Evolutionary conservation across 2,113 vertebrate species (phyloP).

Genomic region (Catharus bicknelli): DNA sequence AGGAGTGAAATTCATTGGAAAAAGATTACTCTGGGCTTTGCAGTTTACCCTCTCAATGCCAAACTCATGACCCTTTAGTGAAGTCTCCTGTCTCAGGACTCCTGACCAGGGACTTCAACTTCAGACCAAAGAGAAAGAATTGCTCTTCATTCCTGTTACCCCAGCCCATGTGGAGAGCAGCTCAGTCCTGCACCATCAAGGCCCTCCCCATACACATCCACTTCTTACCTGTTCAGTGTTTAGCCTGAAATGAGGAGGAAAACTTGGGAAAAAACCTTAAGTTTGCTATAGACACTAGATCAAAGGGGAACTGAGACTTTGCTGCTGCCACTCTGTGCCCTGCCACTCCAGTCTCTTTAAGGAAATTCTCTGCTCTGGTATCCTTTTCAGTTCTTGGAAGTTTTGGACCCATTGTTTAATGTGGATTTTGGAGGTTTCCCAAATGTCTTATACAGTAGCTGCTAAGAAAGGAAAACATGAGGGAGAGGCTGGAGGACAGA

Average conservation of each 20-base stretch:
- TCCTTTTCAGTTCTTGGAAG: neutral
- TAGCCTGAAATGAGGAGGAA: neutral
- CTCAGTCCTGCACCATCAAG: neutral
- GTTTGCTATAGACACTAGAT: neutral
- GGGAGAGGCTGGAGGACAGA: neutral
- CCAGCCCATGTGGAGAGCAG: neutral
- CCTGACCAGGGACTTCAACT: neutral
- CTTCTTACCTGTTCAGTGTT: neutral
- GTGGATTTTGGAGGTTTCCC: conserved; percentile 42
- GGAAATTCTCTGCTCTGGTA: conserved; percentile 11
- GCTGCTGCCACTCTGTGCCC: neutral
- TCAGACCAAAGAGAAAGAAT: neutral
- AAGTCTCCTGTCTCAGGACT: neutral
- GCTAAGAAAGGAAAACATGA: conserved; percentile 13
- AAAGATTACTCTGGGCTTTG: neutral
- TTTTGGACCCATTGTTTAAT: neutral
- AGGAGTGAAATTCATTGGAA: neutral
- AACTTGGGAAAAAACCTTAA: neutral
- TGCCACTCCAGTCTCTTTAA: conserved; percentile 2
- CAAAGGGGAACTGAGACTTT: neutral
- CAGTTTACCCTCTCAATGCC: neutral
- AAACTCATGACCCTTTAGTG: neutral
- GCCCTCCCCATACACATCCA: neutral
- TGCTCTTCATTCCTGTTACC: neutral
- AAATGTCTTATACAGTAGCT: conserved; percentile 16